Evolutionary conservation across 2,888 invertebrate species (phyloP), one percentile per base, ranked within the genome.

Genomic region (Drosophila acutilabella): DNA sequence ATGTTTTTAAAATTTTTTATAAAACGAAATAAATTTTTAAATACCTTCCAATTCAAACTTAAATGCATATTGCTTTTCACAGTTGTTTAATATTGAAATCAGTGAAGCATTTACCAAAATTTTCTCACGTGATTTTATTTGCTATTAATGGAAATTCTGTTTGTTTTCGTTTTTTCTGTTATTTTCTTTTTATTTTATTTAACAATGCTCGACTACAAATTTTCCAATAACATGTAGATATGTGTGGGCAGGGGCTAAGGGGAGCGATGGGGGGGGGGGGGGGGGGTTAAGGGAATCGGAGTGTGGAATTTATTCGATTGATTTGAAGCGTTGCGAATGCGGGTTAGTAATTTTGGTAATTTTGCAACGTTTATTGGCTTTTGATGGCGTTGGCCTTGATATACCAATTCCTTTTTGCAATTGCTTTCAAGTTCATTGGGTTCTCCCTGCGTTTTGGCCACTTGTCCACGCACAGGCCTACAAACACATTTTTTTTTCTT

Each of bases 401-500:
- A 57, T 51, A 56, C 58, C 76, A 76, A 66, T 76, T 64, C 33
- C 57, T 47, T 64, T 68, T 57, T 41, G 51, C 50, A 60, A 69
- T 69, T 70, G 52, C 69, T 48, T 61, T 84, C 71, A 76, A 66
- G 71, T 71, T 74, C 64, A 65, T 53, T 65, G 71, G 41, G 48
- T 62, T 14, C 52, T 3, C 20, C n/a, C 26, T 36, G 75, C 40
- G 51, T 56, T 65, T 56, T 13, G 67, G 69, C 69, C 81, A 81
- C 86, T 85, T 81, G 86, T 76, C 77, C 86, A 81, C 86, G 82
- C 53, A 71, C 71, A 6, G 14, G 20, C 18, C 30, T 36, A 36
- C 38, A 47, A 47, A 57, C 42, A 41, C n/a, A n/a, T n/a, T n/a
- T 33, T 33, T 2, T 7, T 11, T 20, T 33, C 11, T 2, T 16